phyloP scores from a whole-genome alignment of 1,140 invertebrate genomes.

The Subanguina moxae region DNA sequence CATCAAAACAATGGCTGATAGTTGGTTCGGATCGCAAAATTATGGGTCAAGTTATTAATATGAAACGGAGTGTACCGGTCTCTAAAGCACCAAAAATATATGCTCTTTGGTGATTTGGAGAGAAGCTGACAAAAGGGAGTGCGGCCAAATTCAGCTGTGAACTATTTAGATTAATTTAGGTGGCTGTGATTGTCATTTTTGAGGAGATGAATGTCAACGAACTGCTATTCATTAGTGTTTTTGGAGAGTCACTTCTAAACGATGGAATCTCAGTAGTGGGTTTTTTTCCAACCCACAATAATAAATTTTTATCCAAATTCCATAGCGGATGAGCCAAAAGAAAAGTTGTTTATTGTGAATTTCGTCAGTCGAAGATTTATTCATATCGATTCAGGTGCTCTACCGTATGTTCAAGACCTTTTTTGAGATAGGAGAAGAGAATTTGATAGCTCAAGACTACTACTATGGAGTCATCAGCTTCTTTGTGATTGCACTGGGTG shows the following conservation, averaged over 20 bases:
- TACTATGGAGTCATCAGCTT: conserved; percentile 71
- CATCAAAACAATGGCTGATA: too few relatives aligned
- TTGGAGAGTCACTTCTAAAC: conserved; percentile 94
- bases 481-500: conserved; percentile 2
- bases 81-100: too few relatives aligned
- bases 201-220: conserved; percentile 90
- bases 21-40: too few relatives aligned
- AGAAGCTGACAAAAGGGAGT: too few relatives aligned
- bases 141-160: too few relatives aligned
- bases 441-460: conserved; percentile 64
- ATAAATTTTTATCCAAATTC: neutral
- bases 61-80: too few relatives aligned
- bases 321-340: neutral
- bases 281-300: neutral
- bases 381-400: conserved; percentile 62
- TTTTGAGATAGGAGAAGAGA: conserved; percentile 58
- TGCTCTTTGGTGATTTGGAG: too few relatives aligned
- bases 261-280: conserved; percentile 69
- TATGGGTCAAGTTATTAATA: too few relatives aligned
- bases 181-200: conserved; percentile 91
- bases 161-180: too few relatives aligned
- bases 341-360: neutral
- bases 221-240: conserved; percentile 96
- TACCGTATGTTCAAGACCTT: conserved; percentile 75
- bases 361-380: conserved; percentile 61